phyloP scores from a whole-genome alignment of 1,140 invertebrate genomes.

The Magallana angulata region DNA sequence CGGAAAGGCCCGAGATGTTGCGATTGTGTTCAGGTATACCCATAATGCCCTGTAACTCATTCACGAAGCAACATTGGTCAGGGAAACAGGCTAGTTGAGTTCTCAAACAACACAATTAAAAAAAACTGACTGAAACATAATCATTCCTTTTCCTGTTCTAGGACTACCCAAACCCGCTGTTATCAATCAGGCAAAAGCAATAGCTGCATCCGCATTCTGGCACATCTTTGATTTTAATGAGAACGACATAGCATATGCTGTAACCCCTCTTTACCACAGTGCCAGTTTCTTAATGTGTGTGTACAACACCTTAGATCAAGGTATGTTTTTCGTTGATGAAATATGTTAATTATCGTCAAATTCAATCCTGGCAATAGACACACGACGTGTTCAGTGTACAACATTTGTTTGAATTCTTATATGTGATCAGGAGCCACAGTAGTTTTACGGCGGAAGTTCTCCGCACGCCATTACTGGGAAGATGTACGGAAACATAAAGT shows the following conservation, averaged over 20 bases:
- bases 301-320: slow-evolving; percentile 51
- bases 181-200: slow-evolving; percentile 58
- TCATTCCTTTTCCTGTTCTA: slow-evolving; percentile 31
- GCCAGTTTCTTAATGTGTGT: slow-evolving; percentile 61
- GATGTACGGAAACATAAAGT: slow-evolving; percentile 71
- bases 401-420: too few species aligned
- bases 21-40: too few species aligned
- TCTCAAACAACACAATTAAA: background rate
- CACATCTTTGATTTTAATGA: slow-evolving; percentile 46
- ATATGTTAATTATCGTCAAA: background rate
- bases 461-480: slow-evolving; percentile 70
- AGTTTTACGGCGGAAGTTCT: slow-evolving; percentile 71
- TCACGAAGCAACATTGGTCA: too few species aligned
- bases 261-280: slow-evolving; percentile 73
- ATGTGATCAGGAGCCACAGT: slow-evolving; percentile 66
- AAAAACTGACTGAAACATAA: background rate
- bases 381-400: too few species aligned
- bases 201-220: slow-evolving; percentile 37
- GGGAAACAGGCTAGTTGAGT: background rate
- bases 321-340: slow-evolving; percentile 37
- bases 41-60: too few species aligned
- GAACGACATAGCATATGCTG: slow-evolving; percentile 64
- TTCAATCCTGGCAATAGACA: too few species aligned
- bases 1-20: too few species aligned
- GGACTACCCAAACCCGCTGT: slow-evolving; percentile 65